Conservation (phyloP, 2,888 invertebrate genomes). For the Ephialtes manifestator region DNA sequence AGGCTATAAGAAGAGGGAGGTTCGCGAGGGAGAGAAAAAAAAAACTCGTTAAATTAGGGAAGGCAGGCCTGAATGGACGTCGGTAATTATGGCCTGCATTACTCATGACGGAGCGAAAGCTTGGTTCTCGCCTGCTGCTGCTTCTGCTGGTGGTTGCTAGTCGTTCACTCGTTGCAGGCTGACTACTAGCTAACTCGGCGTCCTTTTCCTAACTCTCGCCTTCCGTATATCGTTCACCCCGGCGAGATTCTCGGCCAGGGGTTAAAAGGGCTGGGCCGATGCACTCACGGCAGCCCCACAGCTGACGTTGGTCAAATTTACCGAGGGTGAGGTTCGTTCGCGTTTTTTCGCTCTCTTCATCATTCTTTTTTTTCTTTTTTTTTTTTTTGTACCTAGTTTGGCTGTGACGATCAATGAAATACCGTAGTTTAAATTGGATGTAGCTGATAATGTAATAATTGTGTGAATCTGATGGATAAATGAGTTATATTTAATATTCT, state of each 20-base stretch:
- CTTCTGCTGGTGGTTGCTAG: conserved; percentile 62
- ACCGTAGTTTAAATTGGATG: background rate
- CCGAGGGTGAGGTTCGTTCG: conserved; percentile 53
- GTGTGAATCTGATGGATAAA: background rate
- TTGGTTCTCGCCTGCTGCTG: conserved; percentile 71
- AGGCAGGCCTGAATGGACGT: conserved; percentile 78
- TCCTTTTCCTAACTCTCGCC: conserved; percentile 41
- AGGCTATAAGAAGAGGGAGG: conserved; percentile 46
- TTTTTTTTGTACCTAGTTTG: conserved; percentile 7
- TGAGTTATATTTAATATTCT: background rate
- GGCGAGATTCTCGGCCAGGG: conserved; percentile 65
- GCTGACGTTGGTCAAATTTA: conserved; percentile 69
- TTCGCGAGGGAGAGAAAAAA: conserved; percentile 66
- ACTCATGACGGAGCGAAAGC: conserved; percentile 79
- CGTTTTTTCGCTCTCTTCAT: conserved; percentile 31
- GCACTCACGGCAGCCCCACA: conserved; percentile 52
- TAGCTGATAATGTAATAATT: background rate
- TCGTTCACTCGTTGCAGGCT: conserved; percentile 58
- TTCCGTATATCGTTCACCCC: conserved; percentile 39
- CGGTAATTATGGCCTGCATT: conserved; percentile 83
- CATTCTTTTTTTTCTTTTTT: conserved; percentile 5
- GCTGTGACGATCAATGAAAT: conserved; percentile 36
- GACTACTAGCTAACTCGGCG: conserved; percentile 45
- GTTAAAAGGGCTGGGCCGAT: conserved; percentile 62
- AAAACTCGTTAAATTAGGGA: conserved; percentile 82